Percentiles rank a stretch among this genome's conserved stretches.
Evolutionary conservation across 2,797 vertebrate species (phyloP).

Genomic region (Delichon dasypus): DNA sequence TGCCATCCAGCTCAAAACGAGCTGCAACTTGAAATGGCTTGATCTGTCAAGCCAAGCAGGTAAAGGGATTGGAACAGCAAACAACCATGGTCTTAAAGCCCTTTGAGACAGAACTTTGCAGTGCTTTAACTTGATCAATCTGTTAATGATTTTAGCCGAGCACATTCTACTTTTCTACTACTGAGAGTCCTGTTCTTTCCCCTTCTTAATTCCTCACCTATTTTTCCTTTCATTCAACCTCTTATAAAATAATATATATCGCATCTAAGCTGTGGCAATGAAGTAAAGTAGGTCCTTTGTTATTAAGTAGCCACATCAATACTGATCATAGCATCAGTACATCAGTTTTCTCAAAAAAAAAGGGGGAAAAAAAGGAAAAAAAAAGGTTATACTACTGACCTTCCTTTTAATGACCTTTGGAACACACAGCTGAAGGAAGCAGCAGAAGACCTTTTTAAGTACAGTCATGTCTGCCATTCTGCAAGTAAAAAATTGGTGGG

Average conservation of each 20-base stretch:
- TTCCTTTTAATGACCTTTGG: neutral
- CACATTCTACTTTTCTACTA: neutral
- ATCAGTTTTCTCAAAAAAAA: neutral
- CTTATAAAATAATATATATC: neutral
- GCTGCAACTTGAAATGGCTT: neutral
- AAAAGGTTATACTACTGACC: neutral
- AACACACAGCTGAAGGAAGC: neutral
- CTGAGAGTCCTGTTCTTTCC: neutral
- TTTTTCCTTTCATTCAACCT: neutral
- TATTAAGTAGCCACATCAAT: neutral
- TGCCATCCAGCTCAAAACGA: neutral
- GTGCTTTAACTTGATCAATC: neutral
- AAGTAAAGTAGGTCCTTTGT: neutral
- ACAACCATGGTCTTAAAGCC: neutral
- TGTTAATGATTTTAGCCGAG: neutral
- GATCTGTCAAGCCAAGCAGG: neutral
- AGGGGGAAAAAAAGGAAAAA: accelerated
- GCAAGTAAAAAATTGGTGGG: neutral
- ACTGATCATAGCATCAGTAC: neutral
- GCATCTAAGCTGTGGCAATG: neutral
- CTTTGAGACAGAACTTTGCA: neutral
- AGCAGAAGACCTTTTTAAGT: neutral
- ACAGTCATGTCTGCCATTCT: neutral
- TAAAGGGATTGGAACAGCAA: neutral
- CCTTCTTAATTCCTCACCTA: neutral